A percentile compares a stretch with the other conserved stretches of the same genome.
These are phyloP conservation scores for Tragulus kanchil DNA, from an alignment of 2,113 vertebrate species.

Conservation along the genomic window DNA sequence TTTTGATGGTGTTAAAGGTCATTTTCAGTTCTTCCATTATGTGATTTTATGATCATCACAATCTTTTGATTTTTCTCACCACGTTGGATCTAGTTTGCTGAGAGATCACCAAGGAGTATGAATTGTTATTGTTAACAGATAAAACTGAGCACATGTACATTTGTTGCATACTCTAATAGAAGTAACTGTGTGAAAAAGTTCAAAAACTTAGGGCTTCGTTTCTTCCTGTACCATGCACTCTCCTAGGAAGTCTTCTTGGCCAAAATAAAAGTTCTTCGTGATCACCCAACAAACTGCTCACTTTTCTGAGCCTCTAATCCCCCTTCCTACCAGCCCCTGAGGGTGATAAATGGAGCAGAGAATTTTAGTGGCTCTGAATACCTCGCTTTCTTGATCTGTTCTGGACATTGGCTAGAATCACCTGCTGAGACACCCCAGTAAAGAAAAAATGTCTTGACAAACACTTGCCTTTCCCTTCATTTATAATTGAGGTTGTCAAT, in stretches of 20 bases:
- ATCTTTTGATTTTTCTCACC: constrained; percentile 23
- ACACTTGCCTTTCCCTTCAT: constrained; percentile 76
- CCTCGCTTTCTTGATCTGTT: constrained; percentile 67
- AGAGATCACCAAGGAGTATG: background rate
- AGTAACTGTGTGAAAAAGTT: background rate
- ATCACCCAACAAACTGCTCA: background rate
- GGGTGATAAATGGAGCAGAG: constrained; percentile 44
- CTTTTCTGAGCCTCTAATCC: background rate
- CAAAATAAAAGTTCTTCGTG: constrained; percentile 2
- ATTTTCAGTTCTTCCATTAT: background rate
- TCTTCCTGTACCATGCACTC: background rate
- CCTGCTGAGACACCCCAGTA: constrained; percentile 73
- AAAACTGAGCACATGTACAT: background rate
- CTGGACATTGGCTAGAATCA: constrained; percentile 67
- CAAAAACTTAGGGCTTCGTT: background rate
- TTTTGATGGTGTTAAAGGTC: background rate
- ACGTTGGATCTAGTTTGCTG: background rate
- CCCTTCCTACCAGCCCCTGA: background rate
- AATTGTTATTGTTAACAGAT: background rate
- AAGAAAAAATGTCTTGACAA: constrained; percentile 69
- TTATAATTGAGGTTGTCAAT: constrained; percentile 82
- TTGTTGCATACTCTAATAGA: constrained; percentile 18
- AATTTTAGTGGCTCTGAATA: constrained; percentile 61
- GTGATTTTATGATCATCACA: background rate
- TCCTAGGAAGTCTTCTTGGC: constrained; percentile 15